Conservation (phyloP, 2,113 vertebrate genomes). For the Nannospalax galili region DNA sequence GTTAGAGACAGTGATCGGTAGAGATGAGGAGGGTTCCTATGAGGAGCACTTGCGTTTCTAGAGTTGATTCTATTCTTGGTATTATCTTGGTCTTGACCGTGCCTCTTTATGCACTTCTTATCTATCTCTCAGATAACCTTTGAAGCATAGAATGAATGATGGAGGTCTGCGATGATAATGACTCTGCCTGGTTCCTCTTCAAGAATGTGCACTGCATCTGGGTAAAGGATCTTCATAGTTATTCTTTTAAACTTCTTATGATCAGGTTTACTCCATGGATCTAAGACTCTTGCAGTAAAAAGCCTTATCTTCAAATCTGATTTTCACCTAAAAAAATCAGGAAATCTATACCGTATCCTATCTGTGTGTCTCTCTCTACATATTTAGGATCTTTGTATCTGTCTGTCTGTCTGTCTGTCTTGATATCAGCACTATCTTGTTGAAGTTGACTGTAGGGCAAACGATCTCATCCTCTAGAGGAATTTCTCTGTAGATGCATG, state of each 20-base stretch:
- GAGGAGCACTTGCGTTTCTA: background rate
- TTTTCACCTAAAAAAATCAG: constrained; percentile 24
- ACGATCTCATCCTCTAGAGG: background rate
- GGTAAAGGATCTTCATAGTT: background rate
- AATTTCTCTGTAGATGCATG: background rate
- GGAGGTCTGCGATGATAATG: background rate
- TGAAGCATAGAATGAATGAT: background rate
- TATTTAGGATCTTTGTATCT: too few relatives aligned
- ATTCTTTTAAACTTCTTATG: background rate
- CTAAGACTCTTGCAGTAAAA: background rate
- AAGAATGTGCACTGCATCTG: background rate
- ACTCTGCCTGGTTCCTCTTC: background rate
- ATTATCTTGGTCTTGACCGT: background rate
- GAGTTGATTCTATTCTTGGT: background rate
- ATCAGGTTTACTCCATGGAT: background rate
- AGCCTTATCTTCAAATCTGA: background rate
- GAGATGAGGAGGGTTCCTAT: background rate
- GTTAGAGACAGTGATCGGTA: background rate
- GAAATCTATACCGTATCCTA: background rate
- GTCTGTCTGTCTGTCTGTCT: background rate
- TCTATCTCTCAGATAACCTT: background rate
- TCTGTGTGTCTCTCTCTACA: background rate
- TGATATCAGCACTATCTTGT: background rate
- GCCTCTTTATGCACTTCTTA: background rate
- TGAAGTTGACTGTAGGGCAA: background rate